Percentiles rank a stretch among this genome's conserved stretches.
Conservation (phyloP, 2,888 invertebrate species). For the Callosobruchus maculatus region DNA sequence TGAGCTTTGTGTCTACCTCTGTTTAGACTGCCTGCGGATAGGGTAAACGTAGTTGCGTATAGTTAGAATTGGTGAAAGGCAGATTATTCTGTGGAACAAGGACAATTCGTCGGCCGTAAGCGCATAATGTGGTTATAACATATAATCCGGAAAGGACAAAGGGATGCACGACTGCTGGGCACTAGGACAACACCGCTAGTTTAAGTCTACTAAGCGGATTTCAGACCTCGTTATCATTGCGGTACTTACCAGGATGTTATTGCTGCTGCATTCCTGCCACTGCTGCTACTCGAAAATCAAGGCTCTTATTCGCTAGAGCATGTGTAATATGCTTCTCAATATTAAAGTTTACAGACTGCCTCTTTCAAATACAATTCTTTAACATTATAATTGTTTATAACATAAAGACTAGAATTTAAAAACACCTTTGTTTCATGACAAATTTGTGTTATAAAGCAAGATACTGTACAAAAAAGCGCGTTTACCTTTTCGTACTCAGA, state of each 20-base stretch:
- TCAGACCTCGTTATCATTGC: slow-evolving; percentile 28
- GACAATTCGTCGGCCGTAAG: slow-evolving; percentile 8
- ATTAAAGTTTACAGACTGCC: too few relatives aligned
- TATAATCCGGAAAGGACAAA: slow-evolving; percentile 7
- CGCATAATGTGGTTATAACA: slow-evolving; percentile 28
- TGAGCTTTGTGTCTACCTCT: too few relatives aligned
- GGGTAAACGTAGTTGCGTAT: not conserved
- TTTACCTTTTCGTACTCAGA: too few relatives aligned
- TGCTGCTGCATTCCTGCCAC: not conserved
- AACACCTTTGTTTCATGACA: too few relatives aligned
- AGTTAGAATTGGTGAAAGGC: not conserved
- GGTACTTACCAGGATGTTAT: not conserved
- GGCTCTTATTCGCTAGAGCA: not conserved
- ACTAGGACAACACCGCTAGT: slow-evolving; percentile 9
- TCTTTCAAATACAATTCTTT: too few relatives aligned
- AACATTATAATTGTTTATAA: too few relatives aligned
- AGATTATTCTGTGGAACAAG: not conserved
- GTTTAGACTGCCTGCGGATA: too few relatives aligned
- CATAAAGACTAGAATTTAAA: too few relatives aligned
- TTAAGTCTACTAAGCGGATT: slow-evolving; percentile 31
- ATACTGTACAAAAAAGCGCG: too few relatives aligned
- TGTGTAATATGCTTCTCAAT: too few relatives aligned
- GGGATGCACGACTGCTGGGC: not conserved
- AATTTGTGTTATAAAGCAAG: too few relatives aligned
- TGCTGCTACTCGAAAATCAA: not conserved